Conservation (phyloP, 2,113 vertebrate species). For the Astur gentilis region DNA sequence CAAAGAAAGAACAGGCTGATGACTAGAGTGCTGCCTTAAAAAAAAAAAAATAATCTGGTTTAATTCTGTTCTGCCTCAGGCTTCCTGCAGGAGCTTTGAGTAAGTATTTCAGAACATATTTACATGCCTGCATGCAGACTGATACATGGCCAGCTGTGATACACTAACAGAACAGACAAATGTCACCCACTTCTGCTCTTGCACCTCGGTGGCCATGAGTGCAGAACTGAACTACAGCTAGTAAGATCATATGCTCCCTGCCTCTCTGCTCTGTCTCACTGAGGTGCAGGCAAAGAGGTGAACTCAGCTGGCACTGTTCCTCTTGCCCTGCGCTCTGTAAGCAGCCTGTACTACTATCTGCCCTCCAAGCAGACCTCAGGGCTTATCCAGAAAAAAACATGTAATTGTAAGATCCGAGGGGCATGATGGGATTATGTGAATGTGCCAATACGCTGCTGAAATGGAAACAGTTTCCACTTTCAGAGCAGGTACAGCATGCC, state of each 20-base stretch:
- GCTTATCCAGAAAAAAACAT: neutral
- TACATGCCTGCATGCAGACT: neutral
- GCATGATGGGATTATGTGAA: neutral
- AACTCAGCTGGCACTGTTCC: accelerated
- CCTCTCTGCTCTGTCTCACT: neutral
- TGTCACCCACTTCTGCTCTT: neutral
- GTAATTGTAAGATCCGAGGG: neutral
- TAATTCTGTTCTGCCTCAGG: neutral
- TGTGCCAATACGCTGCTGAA: neutral
- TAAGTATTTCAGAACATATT: neutral
- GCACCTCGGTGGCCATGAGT: accelerated
- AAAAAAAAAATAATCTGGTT: neutral
- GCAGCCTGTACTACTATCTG: neutral
- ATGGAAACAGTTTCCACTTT: neutral
- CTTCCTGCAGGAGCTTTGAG: neutral
- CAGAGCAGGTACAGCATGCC: neutral
- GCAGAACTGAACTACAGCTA: neutral
- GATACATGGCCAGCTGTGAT: neutral
- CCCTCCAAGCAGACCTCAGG: neutral
- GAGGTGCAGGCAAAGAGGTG: neutral
- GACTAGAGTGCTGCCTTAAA: neutral
- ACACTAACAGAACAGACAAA: neutral
- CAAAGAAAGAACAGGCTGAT: neutral
- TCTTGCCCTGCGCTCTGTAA: neutral
- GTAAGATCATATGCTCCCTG: neutral